Base-by-base conservation (phyloP, 2,113 vertebrate species). In the Ophthalmotilapia sp. region DNA sequence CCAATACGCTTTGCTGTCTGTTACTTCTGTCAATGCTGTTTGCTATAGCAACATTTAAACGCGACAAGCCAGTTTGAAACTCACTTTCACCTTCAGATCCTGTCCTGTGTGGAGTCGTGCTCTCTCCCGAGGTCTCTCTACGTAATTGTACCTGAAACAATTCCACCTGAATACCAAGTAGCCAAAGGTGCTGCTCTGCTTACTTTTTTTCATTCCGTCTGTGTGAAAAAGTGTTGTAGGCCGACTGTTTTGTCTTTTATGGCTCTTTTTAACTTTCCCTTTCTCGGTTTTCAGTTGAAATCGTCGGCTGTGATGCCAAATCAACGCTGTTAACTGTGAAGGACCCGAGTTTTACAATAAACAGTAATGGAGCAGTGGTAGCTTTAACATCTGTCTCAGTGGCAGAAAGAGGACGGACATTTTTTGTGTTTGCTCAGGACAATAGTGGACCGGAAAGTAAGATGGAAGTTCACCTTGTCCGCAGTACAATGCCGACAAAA, bases 351-450 rank as follows among this genome's bases (percentile, higher is more conserved):
- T 96, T 96, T 15, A 36, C 6, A 0, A 19, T 95, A 1, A 29
- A 11, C 1, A 4, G 11, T 1, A 73, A 92, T 11, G 94, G 95
- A 3, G 65, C 4, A 2, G 36, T 96, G 5, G 56, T 60, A 10
- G 60, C 94, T 2, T 2, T 45, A 2, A 6, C 1, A 2, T 2
- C 36, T 2, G 90, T 87, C 3, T 31, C 23, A 1, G 80, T 95
- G 12, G 11, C 77, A 2, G 0, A 29, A 5, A 4, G 6, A 2
- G 88, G 91, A 84, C 96, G 92, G 84, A 93, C 80, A 62, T 97
- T 99, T 94, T 94, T 89, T 7, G 90, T 99, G 86, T 68, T 53
- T 1, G 95, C 96, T 68, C 81, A 91, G 65, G 93, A 96, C 17
- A 36, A 19, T 40, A 92, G 58, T 70, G 86, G 91, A 5, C 23